Base-by-base conservation (phyloP, 1,140 invertebrate genomes). In the Atta texana region DNA sequence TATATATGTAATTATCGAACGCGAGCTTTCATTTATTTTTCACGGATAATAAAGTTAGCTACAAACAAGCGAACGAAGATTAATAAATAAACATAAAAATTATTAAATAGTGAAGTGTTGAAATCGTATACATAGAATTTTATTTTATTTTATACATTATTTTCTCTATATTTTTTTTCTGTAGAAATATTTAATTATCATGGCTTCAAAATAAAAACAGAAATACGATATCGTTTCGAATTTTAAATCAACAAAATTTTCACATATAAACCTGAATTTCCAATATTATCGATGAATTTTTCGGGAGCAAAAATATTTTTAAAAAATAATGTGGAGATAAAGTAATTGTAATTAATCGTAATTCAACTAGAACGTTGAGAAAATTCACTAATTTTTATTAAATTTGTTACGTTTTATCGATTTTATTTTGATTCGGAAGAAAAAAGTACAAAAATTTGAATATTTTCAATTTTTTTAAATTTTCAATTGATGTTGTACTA, bases 181-280 rank as follows among this genome's bases (percentile, higher is more conserved):
- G 18, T 74, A 61, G 14, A 44, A 72, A 8, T 84, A 72, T 82
- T 82, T 24, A 57, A 84, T 74, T 84, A 74, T 12, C 18, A 12
- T 28, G 5, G 21, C 21, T 72, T 21, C 28, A 28, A 72, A 72
- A 82, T 82, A 8, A 82, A 82, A 72, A 59, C 53, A 49, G 18
- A 3, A 39, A 12, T 59, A 14, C 21, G 51, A 75, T 84, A 61
- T 39, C 21, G 18, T 44, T 49, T 61, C 39, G 68, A 61, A 34
- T 84, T 84, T 74, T 61, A 49, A 74, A 75, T 84, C 24, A 74
- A 82, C 10, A 59, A 57, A 16, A 75, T 63, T 74, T 72, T 61
- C 44, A 34, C 44, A 31, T 61, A 61, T 51, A 51, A 63, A 61
- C 5, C 55, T 34, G 14, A 63, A 61, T 51, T 61, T 63, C 8